Base-by-base conservation (phyloP, 2,888 invertebrate genomes). In the Stenodema calcarata region DNA sequence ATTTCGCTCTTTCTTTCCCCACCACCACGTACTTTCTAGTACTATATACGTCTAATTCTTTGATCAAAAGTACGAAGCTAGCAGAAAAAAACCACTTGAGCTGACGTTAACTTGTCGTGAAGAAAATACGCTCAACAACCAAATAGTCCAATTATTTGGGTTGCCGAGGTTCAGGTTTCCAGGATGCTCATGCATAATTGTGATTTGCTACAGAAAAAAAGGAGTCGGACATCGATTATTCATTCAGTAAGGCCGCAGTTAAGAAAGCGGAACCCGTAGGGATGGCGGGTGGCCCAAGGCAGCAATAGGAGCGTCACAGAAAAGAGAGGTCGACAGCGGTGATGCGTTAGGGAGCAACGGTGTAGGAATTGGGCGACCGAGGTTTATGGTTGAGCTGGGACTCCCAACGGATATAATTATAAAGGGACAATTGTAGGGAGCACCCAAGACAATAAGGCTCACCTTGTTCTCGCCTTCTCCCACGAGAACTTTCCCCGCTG, bases 401-500 rank as follows among this genome's bases (percentile, higher is more conserved):
- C 73, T 47, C 84, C 69, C 73, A 23, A 27, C 35, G 73, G 84
- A 84, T 84, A 84, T 84, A 84, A 84, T 84, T 84, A 84, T 84
- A 73, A 84, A 84, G 84, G 84, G 84, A 84, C 84, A 84, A 84
- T 84, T 73, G 84, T 73, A 42, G 44, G 73, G 73, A 73, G 73
- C 84, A 44, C 44, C 73, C 70, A 44, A 84, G 84, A 84, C 84
- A 73, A 84, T 84, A 84, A 70, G 84, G 84, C 70, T 44, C 42
- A 73, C 73, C 70, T 35, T 41, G 23, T 62, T 62, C 82, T 44
- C 18, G 75, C 62, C 23, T 62, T 30, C 47, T 80, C 80, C 54
- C 80, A 28, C 27, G 80, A 47, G 80, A 80, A 80, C 47, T 41
- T 16, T 73, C 54, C 47, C 80, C 50, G 18, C 47, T 80, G 80